Base-by-base conservation (phyloP, 2,797 vertebrate genomes). In the Macroramphosus scolopax region DNA sequence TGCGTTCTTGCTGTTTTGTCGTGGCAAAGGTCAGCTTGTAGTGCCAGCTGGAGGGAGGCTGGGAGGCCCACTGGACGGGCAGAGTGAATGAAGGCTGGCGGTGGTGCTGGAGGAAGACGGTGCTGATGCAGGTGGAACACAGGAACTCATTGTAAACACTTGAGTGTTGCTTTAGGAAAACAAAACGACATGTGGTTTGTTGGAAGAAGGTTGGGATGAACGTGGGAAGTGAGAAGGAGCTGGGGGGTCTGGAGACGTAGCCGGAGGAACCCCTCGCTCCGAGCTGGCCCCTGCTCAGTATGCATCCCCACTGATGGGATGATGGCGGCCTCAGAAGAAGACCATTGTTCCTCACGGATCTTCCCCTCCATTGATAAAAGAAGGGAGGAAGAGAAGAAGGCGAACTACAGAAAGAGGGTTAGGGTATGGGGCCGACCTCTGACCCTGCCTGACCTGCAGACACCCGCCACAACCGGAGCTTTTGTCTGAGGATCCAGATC, bases 1-100 rank as follows among this genome's bases (percentile, higher is more conserved):
- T 90, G 86, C 73, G 48, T 68, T 81, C 81, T 87, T 70, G 77
- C 89, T 89, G 81, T 78, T 87, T 78, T 78, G 78, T 67, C 57
- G 61, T 88, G 90, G 89, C 88, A 88, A 87, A 83, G 83, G 91
- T 93, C 85, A 85, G 63, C 92, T 88, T 63, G 76, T 90, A 89
- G 87, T 89, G 91, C 89, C 94, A 95, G 93, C 92, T 94, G 92
- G 90, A 88, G 84, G 79, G 89, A 86, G 79, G 84, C 74, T 79
- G 50, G 78, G 78, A 84, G 82, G 77, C 85, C 78, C 89, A 80
- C 81, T 80, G 78, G 42, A 59, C 66, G 60, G 78, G 60, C 77
- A 87, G 58, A 48, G 51, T 54, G 48, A 78, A 67, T 68, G 60
- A 67, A 63, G 51, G 51, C 48, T 47, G 41, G 35, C 16, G 32